A percentile compares a stretch with the other conserved stretches of the same genome.
These are phyloP conservation scores for Drosophila chauvacae DNA, from an alignment of 1,140 invertebrate genomes.

Conservation along the genomic window DNA sequence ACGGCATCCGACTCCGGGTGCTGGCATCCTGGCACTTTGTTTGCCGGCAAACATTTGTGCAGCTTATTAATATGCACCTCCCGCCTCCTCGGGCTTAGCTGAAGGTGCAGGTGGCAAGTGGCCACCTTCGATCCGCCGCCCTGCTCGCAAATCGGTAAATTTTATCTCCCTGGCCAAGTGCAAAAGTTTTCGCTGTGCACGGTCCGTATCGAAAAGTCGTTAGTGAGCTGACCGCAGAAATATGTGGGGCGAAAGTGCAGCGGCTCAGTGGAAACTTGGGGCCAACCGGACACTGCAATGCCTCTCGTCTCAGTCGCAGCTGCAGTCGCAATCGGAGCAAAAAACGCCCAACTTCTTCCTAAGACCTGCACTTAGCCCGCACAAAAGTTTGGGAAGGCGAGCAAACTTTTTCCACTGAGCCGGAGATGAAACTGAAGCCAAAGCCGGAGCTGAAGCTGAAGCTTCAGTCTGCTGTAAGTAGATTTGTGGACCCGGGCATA, in stretches of 20 bases:
- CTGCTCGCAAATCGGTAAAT: constrained; percentile 59
- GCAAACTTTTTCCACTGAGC: constrained; percentile 62
- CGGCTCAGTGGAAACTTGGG: constrained; percentile 31
- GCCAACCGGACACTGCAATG: constrained; percentile 33
- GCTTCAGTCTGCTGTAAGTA: constrained; percentile 52
- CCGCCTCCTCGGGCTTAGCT: constrained; percentile 39
- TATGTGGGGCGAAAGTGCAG: constrained; percentile 47
- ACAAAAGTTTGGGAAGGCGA: constrained; percentile 54
- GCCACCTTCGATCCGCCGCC: not conserved
- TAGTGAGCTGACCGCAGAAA: constrained; percentile 77
- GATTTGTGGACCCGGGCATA: constrained; percentile 65
- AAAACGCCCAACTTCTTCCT: constrained; percentile 67
- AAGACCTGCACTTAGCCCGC: constrained; percentile 69
- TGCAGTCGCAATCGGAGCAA: constrained; percentile 44
- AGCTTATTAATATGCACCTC: constrained; percentile 71
- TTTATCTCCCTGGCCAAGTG: constrained; percentile 69
- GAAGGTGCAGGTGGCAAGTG: constrained; percentile 40
- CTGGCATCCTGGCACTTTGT: constrained; percentile 54
- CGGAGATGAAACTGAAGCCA: constrained; percentile 35
- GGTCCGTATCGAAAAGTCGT: constrained; percentile 77
- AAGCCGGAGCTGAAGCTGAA: constrained; percentile 31
- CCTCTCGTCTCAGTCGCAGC: constrained; percentile 50
- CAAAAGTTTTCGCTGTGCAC: constrained; percentile 56
- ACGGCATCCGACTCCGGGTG: constrained; percentile 34
- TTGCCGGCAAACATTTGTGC: constrained; percentile 73